These are phyloP conservation scores for Cecidostiba fungosa DNA, from an alignment of 2,888 invertebrate genomes.

Conservation along the genomic window DNA sequence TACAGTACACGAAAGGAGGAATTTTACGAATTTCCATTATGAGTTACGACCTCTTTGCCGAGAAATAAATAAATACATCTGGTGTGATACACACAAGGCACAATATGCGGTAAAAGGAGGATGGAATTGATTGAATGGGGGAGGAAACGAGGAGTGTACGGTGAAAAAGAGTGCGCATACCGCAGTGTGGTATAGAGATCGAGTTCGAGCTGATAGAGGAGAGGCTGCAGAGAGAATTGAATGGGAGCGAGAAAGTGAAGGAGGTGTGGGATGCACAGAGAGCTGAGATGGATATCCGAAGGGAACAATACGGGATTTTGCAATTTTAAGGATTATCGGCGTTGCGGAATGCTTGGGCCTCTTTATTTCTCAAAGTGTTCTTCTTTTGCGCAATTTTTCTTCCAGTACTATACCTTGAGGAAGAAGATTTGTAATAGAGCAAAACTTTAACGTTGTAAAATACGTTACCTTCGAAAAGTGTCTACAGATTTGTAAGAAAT, in stretches of 20 bases:
- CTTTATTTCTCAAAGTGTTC: background rate
- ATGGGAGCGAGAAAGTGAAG: constrained; percentile 28
- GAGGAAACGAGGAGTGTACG: constrained; percentile 18
- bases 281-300: constrained; percentile 1
- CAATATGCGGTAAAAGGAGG: background rate
- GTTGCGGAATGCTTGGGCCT: background rate
- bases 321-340: constrained; percentile 7
- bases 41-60: background rate
- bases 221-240: constrained; percentile 31
- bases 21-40: no score
- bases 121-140: constrained; percentile 34
- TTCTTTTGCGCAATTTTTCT: background rate
- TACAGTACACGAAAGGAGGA: no score
- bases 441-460: no score
- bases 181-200: background rate
- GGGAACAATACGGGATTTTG: constrained; percentile 28
- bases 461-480: no score
- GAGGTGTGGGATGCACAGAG: constrained; percentile 1
- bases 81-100: background rate
- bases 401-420: background rate
- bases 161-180: constrained; percentile 8
- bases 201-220: constrained; percentile 14
- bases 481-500: no score
- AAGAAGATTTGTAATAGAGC: background rate
- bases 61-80: background rate